Evolutionary conservation across 2,888 invertebrate genomes (phyloP).

Genomic region (Gymnoscelis rufifasciata): DNA sequence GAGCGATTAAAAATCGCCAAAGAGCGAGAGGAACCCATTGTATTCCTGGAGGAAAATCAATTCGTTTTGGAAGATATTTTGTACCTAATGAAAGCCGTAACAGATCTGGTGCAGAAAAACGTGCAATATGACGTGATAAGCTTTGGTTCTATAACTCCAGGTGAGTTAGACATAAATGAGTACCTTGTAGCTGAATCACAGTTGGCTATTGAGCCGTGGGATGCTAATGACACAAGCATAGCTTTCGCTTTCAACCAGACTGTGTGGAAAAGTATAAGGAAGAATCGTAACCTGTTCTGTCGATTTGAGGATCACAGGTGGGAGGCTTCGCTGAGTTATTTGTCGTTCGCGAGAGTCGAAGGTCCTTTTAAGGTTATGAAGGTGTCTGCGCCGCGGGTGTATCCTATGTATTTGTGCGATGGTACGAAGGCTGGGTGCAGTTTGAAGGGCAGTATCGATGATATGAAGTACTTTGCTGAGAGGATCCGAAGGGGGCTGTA

Average conservation of each 20-base stretch:
- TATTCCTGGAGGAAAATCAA: constrained; percentile 40
- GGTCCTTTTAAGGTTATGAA: constrained; percentile 32
- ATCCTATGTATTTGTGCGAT: constrained; percentile 34
- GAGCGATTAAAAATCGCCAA: constrained; percentile 32
- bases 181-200: constrained; percentile 24
- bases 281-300: constrained; percentile 36
- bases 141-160: constrained; percentile 36
- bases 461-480: constrained; percentile 27
- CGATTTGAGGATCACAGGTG: constrained; percentile 43
- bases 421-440: constrained; percentile 21
- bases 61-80: constrained; percentile 44
- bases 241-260: constrained; percentile 44
- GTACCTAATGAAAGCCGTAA: constrained; percentile 33
- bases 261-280: constrained; percentile 41
- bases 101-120: constrained; percentile 27
- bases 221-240: constrained; percentile 24
- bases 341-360: constrained; percentile 29
- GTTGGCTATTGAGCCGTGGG: constrained; percentile 34
- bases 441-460: constrained; percentile 23
- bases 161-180: constrained; percentile 4
- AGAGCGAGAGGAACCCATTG: constrained; percentile 28
- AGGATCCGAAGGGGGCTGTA: constrained; percentile 26
- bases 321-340: constrained; percentile 39
- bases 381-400: constrained; percentile 39
- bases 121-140: constrained; percentile 41